Evolutionary conservation across 2,797 vertebrate species (phyloP).

Genomic region (Premnoplex brunnescens): DNA sequence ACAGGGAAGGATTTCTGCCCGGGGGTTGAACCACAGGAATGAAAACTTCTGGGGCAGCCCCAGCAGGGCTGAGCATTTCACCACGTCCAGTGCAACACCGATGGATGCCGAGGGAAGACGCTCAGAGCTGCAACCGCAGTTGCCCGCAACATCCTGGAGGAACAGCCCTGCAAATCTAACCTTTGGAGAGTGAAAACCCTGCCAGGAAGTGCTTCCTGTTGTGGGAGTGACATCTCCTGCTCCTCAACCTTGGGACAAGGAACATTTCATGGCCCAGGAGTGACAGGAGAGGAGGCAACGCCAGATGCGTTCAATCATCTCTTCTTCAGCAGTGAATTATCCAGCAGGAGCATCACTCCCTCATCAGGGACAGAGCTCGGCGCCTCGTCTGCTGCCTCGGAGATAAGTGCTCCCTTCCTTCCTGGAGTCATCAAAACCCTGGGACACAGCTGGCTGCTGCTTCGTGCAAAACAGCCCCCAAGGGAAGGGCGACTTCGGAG

Average conservation of each 20-base stretch:
- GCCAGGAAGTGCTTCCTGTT: neutral
- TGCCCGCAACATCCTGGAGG: rapidly evolving
- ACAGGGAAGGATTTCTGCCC: neutral
- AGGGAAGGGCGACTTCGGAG: neutral
- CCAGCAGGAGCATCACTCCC: neutral
- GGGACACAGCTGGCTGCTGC: conserved; percentile 44
- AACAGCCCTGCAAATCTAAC: neutral
- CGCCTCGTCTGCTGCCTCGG: neutral
- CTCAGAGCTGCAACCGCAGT: neutral
- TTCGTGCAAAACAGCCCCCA: neutral
- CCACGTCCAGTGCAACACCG: rapidly evolving
- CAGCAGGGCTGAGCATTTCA: neutral
- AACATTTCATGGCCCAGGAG: neutral
- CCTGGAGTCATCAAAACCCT: conserved; percentile 22
- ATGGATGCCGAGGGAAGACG: rapidly evolving
- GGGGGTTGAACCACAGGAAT: neutral
- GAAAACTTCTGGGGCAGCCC: neutral
- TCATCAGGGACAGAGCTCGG: neutral
- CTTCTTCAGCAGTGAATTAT: neutral
- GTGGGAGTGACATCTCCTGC: neutral
- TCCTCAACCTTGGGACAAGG: neutral
- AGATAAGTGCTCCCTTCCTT: conserved; percentile 52
- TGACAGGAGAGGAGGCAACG: neutral
- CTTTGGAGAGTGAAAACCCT: neutral
- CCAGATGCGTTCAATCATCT: neutral